phyloP scores from a whole-genome alignment of 2,888 invertebrate species.

The Pardosa pseudoannulata region DNA sequence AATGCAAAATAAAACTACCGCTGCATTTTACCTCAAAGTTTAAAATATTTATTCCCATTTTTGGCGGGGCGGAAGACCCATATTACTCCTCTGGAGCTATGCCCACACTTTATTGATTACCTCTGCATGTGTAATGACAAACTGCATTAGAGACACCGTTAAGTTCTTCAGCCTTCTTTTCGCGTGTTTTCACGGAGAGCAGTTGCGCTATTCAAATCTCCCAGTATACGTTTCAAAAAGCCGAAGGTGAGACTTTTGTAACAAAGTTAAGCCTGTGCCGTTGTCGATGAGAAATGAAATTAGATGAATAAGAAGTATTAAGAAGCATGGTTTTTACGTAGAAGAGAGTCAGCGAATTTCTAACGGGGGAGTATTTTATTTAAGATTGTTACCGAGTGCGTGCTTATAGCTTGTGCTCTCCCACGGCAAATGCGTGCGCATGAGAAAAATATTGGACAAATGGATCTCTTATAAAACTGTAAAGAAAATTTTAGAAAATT shows the following conservation, averaged over 20 bases:
- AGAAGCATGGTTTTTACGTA: neutral
- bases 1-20: no score
- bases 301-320: neutral
- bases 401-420: no score
- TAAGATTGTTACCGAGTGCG: no score
- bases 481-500: no score
- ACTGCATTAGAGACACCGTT: constrained; percentile 4
- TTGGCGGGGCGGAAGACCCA: neutral
- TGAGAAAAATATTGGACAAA: no score
- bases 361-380: no score
- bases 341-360: neutral
- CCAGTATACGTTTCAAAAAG: neutral
- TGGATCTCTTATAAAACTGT: no score
- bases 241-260: constrained; percentile 11
- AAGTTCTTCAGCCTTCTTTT: neutral
- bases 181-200: constrained; percentile 1
- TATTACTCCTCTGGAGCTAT: constrained; percentile 27
- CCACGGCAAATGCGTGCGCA: no score
- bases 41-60: neutral
- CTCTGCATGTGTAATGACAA: constrained; percentile 34
- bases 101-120: constrained; percentile 52
- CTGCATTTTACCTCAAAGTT: neutral
- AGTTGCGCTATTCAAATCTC: neutral
- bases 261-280: neutral
- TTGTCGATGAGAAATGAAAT: neutral